These are phyloP conservation scores for Drosophila melanogaster DNA, from an alignment of 1,140 invertebrate genomes.

Conservation along the genomic window Release_6_plus_ISO1_MT NT_033777.3:12342501-12343000, in stretches of 20 bases:
- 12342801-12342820: background rate
- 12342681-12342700: constrained; percentile 6
- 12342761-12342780: no score
- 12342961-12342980: constrained; percentile 58
- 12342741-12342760: no score
- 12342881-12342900: constrained; percentile 27
- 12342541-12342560: constrained; percentile 42
- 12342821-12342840: background rate
- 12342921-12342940: constrained; percentile 65
- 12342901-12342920: constrained; percentile 74
- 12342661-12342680: constrained; percentile 9
- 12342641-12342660: constrained; percentile 78
- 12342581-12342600: constrained; percentile 79
- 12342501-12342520: constrained; percentile 83
- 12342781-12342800: background rate
- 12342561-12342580: constrained; percentile 31
- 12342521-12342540: constrained; percentile 84
- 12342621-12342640: constrained; percentile 75
- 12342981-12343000: constrained; percentile 72
- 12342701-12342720: constrained; percentile 23
- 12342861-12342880: constrained; percentile 18
- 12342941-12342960: constrained; percentile 75
- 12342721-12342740: constrained; percentile 5
- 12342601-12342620: constrained; percentile 77
- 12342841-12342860: background rate